These are phyloP conservation scores for Mohoua ochrocephala DNA, from an alignment of 2,113 vertebrate species.

Conservation along the genomic window DNA sequence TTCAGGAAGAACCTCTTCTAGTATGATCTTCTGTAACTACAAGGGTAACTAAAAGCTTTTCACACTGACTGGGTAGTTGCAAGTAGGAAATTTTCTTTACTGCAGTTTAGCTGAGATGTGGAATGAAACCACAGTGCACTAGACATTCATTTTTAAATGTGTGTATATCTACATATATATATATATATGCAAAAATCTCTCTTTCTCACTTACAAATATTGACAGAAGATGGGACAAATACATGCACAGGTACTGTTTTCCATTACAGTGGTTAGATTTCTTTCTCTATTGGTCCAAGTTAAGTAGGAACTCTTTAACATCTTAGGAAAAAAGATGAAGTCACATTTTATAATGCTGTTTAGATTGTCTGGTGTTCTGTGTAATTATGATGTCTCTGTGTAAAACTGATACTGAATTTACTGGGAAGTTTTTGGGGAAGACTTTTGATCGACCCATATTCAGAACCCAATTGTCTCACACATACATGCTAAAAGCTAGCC, in stretches of 20 bases:
- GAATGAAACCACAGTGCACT: background rate
- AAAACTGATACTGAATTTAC: background rate
- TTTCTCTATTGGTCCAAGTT: background rate
- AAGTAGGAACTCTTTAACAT: background rate
- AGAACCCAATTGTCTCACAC: background rate
- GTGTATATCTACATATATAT: background rate
- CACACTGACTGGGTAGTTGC: background rate
- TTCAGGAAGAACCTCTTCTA: background rate
- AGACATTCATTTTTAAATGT: background rate
- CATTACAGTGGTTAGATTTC: background rate
- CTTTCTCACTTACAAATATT: background rate
- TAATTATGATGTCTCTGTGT: background rate
- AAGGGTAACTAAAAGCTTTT: background rate
- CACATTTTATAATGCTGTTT: background rate
- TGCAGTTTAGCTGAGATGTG: background rate
- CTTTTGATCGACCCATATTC: fast-evolving
- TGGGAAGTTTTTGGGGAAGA: background rate
- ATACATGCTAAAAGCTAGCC: background rate
- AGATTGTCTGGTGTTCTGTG: background rate
- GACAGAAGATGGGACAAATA: background rate
- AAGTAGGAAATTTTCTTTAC: background rate
- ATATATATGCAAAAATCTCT: background rate
- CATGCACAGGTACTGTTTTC: background rate
- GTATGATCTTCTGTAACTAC: background rate
- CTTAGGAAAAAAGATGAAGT: background rate